Conservation (phyloP, 2,888 invertebrate genomes). For the Acheta domesticus region DNA sequence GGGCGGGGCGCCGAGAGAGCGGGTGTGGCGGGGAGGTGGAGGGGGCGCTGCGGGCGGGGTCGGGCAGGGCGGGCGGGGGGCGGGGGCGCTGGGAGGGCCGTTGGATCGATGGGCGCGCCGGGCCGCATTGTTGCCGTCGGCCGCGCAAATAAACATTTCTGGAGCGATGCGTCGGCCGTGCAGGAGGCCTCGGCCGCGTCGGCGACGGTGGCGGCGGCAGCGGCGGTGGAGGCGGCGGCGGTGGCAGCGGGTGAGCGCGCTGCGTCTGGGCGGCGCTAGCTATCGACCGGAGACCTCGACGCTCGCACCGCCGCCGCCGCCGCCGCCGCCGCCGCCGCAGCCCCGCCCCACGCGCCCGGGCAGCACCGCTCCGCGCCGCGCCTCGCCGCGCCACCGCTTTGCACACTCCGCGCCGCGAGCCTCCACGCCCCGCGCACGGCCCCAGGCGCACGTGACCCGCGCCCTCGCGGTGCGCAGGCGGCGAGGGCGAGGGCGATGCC, state of each 20-base stretch:
- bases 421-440: too few relatives aligned
- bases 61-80: not conserved
- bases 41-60: not conserved
- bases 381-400: too few relatives aligned
- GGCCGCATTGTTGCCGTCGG: slow-evolving; percentile 18
- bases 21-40: not conserved
- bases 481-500: not conserved
- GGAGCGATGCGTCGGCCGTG: not conserved
- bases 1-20: not conserved
- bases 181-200: not conserved
- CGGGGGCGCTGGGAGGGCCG: not conserved
- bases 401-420: too few relatives aligned
- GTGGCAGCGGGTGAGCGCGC: not conserved
- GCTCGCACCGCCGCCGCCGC: not conserved
- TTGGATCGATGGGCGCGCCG: not conserved
- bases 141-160: slow-evolving; percentile 21
- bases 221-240: not conserved
- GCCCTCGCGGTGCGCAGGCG: too few relatives aligned
- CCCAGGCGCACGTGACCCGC: too few relatives aligned
- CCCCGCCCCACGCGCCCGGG: slow-evolving; percentile 18
- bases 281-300: not conserved
- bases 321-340: not conserved
- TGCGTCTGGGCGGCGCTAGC: slow-evolving; percentile 1
- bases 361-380: not conserved
- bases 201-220: not conserved